Percentiles rank a stretch among this genome's conserved stretches.
Evolutionary conservation across 2,888 invertebrate genomes (phyloP).

Genomic region (Parnassius orleans): DNA sequence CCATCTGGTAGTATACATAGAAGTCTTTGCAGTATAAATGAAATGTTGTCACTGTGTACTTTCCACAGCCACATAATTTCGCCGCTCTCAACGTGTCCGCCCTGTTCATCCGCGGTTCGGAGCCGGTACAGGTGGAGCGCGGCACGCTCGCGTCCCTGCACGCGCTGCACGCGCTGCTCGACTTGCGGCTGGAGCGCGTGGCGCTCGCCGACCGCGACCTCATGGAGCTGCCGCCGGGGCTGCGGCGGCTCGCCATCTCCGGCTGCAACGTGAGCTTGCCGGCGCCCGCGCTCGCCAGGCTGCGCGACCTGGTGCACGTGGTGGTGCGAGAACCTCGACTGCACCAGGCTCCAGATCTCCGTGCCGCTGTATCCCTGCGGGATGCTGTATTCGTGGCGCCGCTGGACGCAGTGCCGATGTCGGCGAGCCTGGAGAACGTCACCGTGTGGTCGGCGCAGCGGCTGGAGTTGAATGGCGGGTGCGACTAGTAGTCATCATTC

Average conservation of each 20-base stretch:
- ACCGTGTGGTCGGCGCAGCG: constrained; percentile 19
- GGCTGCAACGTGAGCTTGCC: constrained; percentile 25
- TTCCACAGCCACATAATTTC: constrained; percentile 44
- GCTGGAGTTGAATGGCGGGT: too few species aligned
- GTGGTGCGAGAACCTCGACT: constrained; percentile 26
- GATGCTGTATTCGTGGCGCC: constrained; percentile 28
- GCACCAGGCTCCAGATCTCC: constrained; percentile 25
- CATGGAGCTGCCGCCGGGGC: constrained; percentile 27
- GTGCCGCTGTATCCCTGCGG: constrained; percentile 25
- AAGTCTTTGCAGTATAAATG: too few species aligned
- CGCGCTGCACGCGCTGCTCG: constrained; percentile 21
- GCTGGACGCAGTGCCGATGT: constrained; percentile 26
- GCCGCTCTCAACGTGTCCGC: constrained; percentile 8
- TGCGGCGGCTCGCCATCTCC: constrained; percentile 29
- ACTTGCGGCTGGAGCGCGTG: constrained; percentile 28
- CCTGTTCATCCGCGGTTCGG: constrained; percentile 27
- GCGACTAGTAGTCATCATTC: too few species aligned
- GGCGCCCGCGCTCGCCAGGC: constrained; percentile 26
- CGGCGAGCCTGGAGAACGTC: constrained; percentile 24
- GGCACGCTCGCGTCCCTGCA: constrained; percentile 21
- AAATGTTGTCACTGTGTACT: too few species aligned
- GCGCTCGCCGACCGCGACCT: constrained; percentile 7
- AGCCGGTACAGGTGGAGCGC: constrained; percentile 7
- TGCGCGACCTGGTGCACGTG: constrained; percentile 28
- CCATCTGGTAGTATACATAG: too few species aligned